phyloP scores from a whole-genome alignment of 2,797 vertebrate species.

The Helicolenus hilgendorfi region DNA sequence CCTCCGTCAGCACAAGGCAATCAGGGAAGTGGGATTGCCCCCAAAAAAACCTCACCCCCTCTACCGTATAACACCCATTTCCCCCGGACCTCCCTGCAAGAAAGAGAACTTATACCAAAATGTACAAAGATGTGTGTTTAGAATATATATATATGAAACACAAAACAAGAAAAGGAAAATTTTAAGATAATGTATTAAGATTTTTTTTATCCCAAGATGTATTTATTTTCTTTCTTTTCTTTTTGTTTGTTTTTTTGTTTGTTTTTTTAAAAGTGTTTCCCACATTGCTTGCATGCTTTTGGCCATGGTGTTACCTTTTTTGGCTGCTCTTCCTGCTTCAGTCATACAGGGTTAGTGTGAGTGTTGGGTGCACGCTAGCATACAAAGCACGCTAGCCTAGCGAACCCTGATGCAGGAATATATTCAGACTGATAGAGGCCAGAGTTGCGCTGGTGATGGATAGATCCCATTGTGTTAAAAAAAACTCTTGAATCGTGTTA shows the following conservation, averaged over 20 bases:
- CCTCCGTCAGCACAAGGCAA: slow-evolving; percentile 87
- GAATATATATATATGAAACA: slow-evolving; percentile 92
- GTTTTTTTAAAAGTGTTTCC: slow-evolving; percentile 71
- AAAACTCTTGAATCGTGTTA: slow-evolving; percentile 70
- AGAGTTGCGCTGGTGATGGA: slow-evolving; percentile 77
- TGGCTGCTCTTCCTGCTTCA: slow-evolving; percentile 76
- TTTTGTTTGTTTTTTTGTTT: slow-evolving; percentile 71
- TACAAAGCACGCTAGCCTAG: slow-evolving; percentile 55
- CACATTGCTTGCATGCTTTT: slow-evolving; percentile 85
- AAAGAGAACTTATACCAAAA: slow-evolving; percentile 94
- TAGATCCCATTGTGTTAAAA: slow-evolving; percentile 71
- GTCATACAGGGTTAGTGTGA: slow-evolving; percentile 73
- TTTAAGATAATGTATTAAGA: slow-evolving; percentile 91
- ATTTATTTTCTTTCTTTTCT: slow-evolving; percentile 98
- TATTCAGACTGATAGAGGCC: slow-evolving; percentile 79
- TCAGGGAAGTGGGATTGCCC: slow-evolving; percentile 87
- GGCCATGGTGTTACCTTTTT: slow-evolving; percentile 81
- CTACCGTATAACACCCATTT: slow-evolving; percentile 61
- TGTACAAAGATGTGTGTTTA: slow-evolving; percentile 97
- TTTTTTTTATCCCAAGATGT: slow-evolving; percentile 93
- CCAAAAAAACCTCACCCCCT: slow-evolving; percentile 58
- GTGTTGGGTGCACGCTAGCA: slow-evolving; percentile 68
- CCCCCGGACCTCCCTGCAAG: slow-evolving; percentile 78
- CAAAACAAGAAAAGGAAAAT: slow-evolving; percentile 88
- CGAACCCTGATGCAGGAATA: slow-evolving; percentile 67